phyloP scores from a whole-genome alignment of 2,797 vertebrate species.

The Labeo calbasu region DNA sequence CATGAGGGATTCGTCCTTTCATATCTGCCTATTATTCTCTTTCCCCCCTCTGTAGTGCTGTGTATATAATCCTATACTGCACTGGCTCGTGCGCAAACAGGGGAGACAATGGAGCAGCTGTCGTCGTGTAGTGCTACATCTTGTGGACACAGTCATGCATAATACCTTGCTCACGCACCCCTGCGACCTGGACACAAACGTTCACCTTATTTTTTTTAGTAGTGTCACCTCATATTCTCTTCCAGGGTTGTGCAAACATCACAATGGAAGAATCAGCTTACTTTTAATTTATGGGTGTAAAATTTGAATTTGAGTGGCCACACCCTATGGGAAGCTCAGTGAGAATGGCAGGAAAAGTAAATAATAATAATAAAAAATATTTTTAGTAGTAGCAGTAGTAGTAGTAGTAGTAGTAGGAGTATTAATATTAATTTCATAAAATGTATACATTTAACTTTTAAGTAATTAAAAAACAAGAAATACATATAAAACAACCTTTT shows the following conservation, averaged over 20 bases:
- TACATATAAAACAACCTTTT: too few species aligned
- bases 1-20: conserved; percentile 59
- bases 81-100: conserved; percentile 80
- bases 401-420: too few species aligned
- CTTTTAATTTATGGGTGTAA: background rate
- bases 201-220: background rate
- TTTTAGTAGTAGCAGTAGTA: too few species aligned
- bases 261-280: background rate
- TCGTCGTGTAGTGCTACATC: conserved; percentile 77
- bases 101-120: conserved; percentile 85
- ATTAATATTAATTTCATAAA: background rate
- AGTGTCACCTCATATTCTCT: background rate
- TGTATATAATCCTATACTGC: conserved; percentile 69
- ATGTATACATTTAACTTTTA: background rate
- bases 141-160: conserved; percentile 81
- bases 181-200: background rate
- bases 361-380: background rate
- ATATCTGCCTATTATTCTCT: conserved; percentile 61
- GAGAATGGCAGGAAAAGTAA: background rate
- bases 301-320: background rate
- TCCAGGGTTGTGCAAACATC: background rate
- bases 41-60: conserved; percentile 64
- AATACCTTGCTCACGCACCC: conserved; percentile 71
- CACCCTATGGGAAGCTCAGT: background rate
- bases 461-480: too few species aligned